Conservation (phyloP, 2,797 vertebrate species). For the Sardinella longiceps region DNA sequence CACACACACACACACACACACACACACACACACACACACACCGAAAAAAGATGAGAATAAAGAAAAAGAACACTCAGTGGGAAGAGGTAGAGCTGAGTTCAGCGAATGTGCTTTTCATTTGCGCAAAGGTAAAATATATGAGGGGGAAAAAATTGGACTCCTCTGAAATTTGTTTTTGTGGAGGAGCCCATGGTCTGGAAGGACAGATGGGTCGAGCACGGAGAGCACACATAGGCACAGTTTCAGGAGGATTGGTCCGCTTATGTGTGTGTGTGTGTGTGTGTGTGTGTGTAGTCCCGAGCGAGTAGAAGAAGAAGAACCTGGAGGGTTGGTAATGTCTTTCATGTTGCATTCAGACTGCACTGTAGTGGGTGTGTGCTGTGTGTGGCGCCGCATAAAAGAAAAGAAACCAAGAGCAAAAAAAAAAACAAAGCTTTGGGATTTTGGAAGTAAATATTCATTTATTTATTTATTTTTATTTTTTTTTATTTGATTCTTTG, state of each 20-base stretch:
- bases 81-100: conserved; percentile 48
- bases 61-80: conserved; percentile 20
- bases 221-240: conserved; percentile 10
- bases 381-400: conserved; percentile 9
- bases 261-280: neutral
- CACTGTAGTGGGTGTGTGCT: conserved; percentile 32
- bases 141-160: conserved; percentile 34
- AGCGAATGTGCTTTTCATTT: conserved; percentile 66
- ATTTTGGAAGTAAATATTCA: neutral
- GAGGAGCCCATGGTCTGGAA: conserved; percentile 40
- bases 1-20: neutral
- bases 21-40: neutral
- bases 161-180: conserved; percentile 52
- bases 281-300: neutral
- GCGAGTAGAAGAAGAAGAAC: neutral
- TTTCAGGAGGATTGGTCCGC: neutral
- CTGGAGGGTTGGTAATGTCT: conserved; percentile 5
- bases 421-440: neutral
- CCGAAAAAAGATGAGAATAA: conserved; percentile 24
- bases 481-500: neutral
- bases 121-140: conserved; percentile 50
- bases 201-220: conserved; percentile 23
- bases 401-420: too few relatives aligned
- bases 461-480: neutral
- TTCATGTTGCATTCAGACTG: neutral